Evolutionary conservation across 2,113 vertebrate genomes (phyloP), one percentile per base, ranked within the genome.

Genomic region (Larimichthys polyactis): DNA sequence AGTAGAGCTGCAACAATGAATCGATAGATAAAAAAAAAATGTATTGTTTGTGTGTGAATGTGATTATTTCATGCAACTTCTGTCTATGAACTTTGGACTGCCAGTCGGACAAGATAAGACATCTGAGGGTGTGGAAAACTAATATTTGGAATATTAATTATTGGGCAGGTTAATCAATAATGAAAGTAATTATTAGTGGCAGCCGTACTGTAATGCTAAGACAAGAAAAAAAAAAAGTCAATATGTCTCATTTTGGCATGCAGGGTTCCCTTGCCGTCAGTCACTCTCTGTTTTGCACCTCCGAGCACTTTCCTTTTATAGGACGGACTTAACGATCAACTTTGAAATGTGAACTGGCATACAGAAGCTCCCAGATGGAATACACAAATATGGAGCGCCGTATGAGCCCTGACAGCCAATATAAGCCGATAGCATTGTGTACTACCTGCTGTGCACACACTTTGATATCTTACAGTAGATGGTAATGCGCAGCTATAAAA

Each of bases 401-500:
- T 27, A n/a, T 49, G 32, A 46, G 24, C 57, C 4, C 29, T 59
- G 49, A 51, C 17, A 73, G 64, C 58, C 52, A 74, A 76, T 85
- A 75, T 64, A 72, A 74, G 63, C 57, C 62, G 6, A 27, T 29
- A 74, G 27, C 43, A 57, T 43, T 40, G n/a, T 58, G 27, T 43
- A 29, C 52, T 69, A 64, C 79, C 67, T 75, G 60, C 65, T 81
- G 64, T 75, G 78, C 75, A 58, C 44, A 65, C 40, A 40, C 54
- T 75, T 77, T 81, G 49, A 87, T 85, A 72, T 76, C 16, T 11
- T 59, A 49, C 68, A 81, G 40, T 67, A 55, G 52, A 75, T 78
- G 59, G 74, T 57, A 66, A 78, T 70, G 59, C 84, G 46, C 55
- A 44, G 62, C 68, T 27, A 59, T 27, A 59, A 43, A 84, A 27